Conservation (phyloP, 2,888 invertebrate genomes). For the Troilus luridus region DNA sequence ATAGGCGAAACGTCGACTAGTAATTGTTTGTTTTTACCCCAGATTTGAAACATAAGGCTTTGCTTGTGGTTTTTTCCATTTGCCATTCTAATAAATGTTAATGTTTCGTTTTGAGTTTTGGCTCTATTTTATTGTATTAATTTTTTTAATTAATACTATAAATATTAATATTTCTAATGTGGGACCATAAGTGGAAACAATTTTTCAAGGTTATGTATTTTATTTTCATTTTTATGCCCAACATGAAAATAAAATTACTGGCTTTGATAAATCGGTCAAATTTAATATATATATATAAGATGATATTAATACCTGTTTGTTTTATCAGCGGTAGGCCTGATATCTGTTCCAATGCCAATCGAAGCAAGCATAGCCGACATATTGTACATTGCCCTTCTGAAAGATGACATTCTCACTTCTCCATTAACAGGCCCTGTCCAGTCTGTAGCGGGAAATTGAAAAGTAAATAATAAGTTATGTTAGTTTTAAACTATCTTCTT, state of each 20-base stretch:
- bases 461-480: not conserved
- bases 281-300: constrained; percentile 70
- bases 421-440: constrained; percentile 62
- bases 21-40: too few species aligned
- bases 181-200: not conserved
- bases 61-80: too few species aligned
- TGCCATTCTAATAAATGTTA: too few species aligned
- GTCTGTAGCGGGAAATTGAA: constrained; percentile 31
- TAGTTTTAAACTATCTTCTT: too few species aligned
- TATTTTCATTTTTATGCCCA: too few species aligned
- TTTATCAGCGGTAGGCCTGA: constrained; percentile 87
- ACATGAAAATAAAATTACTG: not conserved
- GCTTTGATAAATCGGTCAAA: not conserved
- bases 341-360: constrained; percentile 93
- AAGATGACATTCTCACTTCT: constrained; percentile 75
- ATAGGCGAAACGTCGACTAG: too few species aligned
- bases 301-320: constrained; percentile 84
- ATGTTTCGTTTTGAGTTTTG: too few species aligned
- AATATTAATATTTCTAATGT: not conserved
- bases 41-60: too few species aligned
- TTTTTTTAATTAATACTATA: too few species aligned
- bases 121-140: too few species aligned
- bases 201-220: too few species aligned
- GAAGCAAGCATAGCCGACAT: constrained; percentile 93
- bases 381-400: constrained; percentile 87